These are phyloP conservation scores for Tachysurus vachellii DNA, from an alignment of 2,113 vertebrate genomes.

Conservation along the genomic window DNA sequence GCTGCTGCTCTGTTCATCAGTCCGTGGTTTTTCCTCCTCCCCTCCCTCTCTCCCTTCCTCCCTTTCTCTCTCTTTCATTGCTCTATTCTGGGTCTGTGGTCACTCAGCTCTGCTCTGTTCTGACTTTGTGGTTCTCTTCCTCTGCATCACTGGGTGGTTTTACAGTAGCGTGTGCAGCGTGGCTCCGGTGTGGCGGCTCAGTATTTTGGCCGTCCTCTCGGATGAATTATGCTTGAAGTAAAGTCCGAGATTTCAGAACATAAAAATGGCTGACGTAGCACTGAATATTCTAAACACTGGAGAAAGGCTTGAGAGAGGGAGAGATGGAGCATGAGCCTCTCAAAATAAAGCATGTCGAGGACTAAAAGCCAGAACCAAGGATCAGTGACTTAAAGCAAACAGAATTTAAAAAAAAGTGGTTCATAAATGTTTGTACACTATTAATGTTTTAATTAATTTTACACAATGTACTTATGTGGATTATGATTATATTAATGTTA, in stretches of 20 bases:
- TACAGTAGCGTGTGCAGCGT: conserved; percentile 35
- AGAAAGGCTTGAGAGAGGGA: conserved; percentile 7
- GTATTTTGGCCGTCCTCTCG: conserved; percentile 14
- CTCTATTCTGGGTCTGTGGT: conserved; percentile 50
- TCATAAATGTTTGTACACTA: no score
- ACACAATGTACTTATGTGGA: neutral
- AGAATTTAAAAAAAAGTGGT: neutral
- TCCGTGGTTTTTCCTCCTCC: conserved; percentile 38
- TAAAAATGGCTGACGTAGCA: conserved; percentile 39
- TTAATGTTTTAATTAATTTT: neutral
- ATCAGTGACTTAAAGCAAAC: neutral
- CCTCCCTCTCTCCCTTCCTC: neutral
- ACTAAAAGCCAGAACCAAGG: conserved; percentile 10
- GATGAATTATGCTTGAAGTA: conserved; percentile 33
- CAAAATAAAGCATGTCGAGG: neutral
- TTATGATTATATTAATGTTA: neutral
- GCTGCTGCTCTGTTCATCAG: conserved; percentile 40
- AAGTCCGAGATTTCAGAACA: conserved; percentile 45
- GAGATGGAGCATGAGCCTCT: conserved; percentile 12
- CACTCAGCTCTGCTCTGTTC: conserved; percentile 32
- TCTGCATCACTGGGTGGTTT: conserved; percentile 41
- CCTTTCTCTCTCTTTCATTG: conserved; percentile 14
- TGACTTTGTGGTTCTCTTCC: conserved; percentile 24
- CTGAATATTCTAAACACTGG: neutral
- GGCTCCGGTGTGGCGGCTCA: conserved; percentile 32